Conservation (phyloP, 2,113 vertebrate species). For the Anhinga rufa region DNA sequence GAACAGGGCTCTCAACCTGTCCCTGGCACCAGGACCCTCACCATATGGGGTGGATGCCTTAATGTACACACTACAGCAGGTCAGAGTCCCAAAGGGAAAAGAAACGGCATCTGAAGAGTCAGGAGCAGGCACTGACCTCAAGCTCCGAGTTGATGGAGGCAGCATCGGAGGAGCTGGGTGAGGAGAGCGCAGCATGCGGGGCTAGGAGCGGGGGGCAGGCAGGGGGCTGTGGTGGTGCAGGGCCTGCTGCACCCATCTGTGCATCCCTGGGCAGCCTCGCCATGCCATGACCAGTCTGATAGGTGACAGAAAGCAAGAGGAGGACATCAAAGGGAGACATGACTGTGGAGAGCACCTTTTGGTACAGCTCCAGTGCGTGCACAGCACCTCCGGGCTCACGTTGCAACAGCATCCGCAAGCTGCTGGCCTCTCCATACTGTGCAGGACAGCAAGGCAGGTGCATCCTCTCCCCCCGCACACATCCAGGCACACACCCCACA, state of each 20-base stretch:
- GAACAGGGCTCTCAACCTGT: not conserved
- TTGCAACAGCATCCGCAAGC: not conserved
- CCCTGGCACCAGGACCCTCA: not conserved
- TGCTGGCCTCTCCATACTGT: not conserved
- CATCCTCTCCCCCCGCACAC: accelerated
- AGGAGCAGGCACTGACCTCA: conserved; percentile 66
- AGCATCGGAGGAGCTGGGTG: conserved; percentile 65
- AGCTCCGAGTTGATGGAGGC: conserved; percentile 75
- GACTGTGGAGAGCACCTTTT: not conserved
- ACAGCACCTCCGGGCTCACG: not conserved
- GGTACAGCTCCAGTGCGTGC: accelerated
- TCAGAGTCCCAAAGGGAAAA: not conserved
- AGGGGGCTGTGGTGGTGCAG: not conserved
- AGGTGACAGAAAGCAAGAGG: not conserved
- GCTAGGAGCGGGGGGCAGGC: conserved; percentile 10
- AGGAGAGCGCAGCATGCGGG: conserved; percentile 56
- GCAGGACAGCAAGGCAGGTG: not conserved
- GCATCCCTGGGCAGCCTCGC: conserved; percentile 49
- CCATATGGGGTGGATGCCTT: not conserved
- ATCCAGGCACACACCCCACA: not conserved
- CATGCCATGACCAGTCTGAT: conserved; percentile 57
- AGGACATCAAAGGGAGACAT: not conserved
- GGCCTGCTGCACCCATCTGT: not conserved
- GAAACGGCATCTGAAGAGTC: not conserved
- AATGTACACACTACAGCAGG: not conserved